phyloP scores from a whole-genome alignment of 2,888 invertebrate species.

The Tipula confusa region DNA sequence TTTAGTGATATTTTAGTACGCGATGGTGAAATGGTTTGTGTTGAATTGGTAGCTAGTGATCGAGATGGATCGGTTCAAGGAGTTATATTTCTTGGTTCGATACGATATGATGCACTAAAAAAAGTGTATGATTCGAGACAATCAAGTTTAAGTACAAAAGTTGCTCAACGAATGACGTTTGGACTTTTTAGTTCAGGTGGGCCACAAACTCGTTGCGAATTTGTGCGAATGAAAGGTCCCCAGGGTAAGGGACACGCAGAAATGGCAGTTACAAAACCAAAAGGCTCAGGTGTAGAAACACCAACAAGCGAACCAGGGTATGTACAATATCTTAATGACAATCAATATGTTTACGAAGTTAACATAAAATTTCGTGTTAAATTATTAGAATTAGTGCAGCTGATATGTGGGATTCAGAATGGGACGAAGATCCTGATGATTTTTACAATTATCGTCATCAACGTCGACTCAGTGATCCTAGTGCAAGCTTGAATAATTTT shows the following conservation, averaged over 20 bases:
- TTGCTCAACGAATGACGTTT: conserved; percentile 93
- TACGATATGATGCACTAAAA: conserved; percentile 94
- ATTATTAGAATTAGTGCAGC: conserved; percentile 61
- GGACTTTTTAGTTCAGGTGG: conserved; percentile 74
- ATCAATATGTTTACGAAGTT: background rate
- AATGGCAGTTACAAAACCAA: conserved; percentile 93
- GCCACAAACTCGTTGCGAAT: conserved; percentile 83
- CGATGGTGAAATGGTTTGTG: conserved; percentile 98
- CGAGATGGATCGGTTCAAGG: conserved; percentile 80
- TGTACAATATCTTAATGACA: background rate
- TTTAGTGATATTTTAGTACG: conserved; percentile 96
- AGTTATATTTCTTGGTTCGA: conserved; percentile 95
- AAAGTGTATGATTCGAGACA: conserved; percentile 93
- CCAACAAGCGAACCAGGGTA: conserved; percentile 85
- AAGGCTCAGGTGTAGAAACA: conserved; percentile 89
- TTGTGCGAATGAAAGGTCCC: conserved; percentile 97
- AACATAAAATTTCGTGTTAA: background rate
- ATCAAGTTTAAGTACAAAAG: conserved; percentile 89
- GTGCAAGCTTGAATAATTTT: conserved; percentile 81
- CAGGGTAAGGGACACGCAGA: conserved; percentile 95
- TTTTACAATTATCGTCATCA: conserved; percentile 77
- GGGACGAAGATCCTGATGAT: conserved; percentile 83
- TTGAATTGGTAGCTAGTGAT: conserved; percentile 92
- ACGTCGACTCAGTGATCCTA: conserved; percentile 82
- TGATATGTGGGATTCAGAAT: conserved; percentile 82